These are phyloP conservation scores for Hippopotamus amphibius DNA, from an alignment of 2,113 vertebrate species.

Conservation along the genomic window DNA sequence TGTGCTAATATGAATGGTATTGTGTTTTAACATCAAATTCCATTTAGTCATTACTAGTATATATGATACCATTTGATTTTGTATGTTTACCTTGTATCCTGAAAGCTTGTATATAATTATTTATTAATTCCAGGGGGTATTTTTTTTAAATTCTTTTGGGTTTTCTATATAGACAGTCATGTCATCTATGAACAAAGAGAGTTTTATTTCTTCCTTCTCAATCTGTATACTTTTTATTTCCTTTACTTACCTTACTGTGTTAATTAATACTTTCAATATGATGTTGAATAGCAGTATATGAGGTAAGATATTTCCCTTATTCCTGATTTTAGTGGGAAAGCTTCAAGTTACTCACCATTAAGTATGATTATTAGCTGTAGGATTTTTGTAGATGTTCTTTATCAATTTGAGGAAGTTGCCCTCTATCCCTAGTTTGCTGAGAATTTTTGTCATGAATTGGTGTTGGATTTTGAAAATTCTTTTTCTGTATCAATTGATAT, in stretches of 20 bases:
- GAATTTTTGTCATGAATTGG: not conserved
- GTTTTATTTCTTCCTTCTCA: not conserved
- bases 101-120: not conserved
- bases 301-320: not conserved
- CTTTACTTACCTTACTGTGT: not conserved
- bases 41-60: not conserved
- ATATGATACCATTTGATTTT: not conserved
- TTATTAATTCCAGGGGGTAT: not conserved
- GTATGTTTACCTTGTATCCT: not conserved
- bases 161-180: not conserved
- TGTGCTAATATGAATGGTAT: not conserved
- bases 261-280: not conserved
- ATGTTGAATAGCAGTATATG: not conserved
- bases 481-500: not conserved
- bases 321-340: not conserved
- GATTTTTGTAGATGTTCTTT: not conserved
- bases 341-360: not conserved
- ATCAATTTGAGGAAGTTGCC: not conserved
- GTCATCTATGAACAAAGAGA: not conserved
- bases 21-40: slow-evolving; percentile 1
- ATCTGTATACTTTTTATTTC: not conserved
- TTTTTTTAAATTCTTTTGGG: not conserved
- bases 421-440: not conserved
- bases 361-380: not conserved
- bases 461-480: not conserved